Percentiles rank a stretch among this genome's conserved stretches.
Evolutionary conservation across 35 echinoderm and acorn worm genomes (phyloP).

Genomic region (Ptychodera flava): DNA sequence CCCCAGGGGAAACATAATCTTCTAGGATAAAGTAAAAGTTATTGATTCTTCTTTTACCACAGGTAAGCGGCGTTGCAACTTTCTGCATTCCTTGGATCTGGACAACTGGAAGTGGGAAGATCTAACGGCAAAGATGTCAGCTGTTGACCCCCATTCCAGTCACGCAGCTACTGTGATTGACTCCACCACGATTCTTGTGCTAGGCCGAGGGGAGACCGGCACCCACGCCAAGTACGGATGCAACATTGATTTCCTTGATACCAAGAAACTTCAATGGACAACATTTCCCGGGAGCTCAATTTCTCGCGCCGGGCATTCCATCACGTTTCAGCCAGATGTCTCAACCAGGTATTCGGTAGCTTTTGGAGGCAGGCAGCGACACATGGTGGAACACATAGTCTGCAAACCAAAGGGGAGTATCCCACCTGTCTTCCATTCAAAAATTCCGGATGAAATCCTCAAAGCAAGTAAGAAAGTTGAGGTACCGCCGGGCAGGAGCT

Average conservation of each 20-base stretch:
- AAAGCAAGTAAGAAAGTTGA: slow-evolving; percentile 20
- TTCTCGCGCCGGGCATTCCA: slow-evolving; percentile 34
- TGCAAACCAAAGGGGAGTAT: slow-evolving; percentile 25
- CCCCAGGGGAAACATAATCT: no score
- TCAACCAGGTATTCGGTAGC: slow-evolving; percentile 31
- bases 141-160: slow-evolving; percentile 41
- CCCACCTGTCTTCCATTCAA: not conserved
- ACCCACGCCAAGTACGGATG: slow-evolving; percentile 54
- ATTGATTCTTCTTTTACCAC: not conserved
- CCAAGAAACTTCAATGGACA: slow-evolving; percentile 27
- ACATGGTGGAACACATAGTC: slow-evolving; percentile 31
- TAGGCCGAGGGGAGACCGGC: slow-evolving; percentile 41
- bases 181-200: slow-evolving; percentile 19
- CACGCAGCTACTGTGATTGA: slow-evolving; percentile 36
- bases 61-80: slow-evolving; percentile 54
- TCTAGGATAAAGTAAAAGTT: no score
- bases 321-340: slow-evolving; percentile 23
- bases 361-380: slow-evolving; percentile 36
- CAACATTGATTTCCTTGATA: slow-evolving; percentile 43
- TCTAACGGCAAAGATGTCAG: slow-evolving; percentile 17
- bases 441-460: slow-evolving; percentile 9
- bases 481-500: slow-evolving; percentile 26
- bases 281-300: slow-evolving; percentile 39
- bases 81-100: slow-evolving; percentile 34
- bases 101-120: slow-evolving; percentile 27